Evolutionary conservation across 2,797 vertebrate genomes (phyloP).

Genomic region (Avahi laniger): DNA sequence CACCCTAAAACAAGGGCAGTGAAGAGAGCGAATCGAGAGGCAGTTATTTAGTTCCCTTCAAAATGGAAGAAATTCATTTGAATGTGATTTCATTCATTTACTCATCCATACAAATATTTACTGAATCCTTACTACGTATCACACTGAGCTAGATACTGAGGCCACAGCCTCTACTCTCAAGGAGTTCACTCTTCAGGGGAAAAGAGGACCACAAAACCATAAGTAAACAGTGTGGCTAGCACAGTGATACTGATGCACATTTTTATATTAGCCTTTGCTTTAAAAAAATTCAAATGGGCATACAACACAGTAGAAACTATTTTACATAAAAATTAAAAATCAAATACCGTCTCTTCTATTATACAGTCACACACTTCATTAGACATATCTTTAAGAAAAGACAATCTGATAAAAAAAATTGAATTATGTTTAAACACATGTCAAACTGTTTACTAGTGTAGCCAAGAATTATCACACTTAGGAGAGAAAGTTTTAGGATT

Average conservation of each 20-base stretch:
- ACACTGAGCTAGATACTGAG: not conserved
- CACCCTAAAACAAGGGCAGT: conserved; percentile 68
- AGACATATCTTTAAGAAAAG: conserved; percentile 66
- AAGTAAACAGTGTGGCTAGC: not conserved
- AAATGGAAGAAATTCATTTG: conserved; percentile 49
- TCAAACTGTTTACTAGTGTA: conserved; percentile 76
- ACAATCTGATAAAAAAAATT: conserved; percentile 56
- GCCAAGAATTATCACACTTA: conserved; percentile 67
- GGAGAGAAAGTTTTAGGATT: conserved; percentile 76
- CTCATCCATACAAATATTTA: conserved; percentile 48
- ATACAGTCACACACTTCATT: conserved; percentile 77
- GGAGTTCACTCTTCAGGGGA: not conserved
- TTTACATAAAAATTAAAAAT: conserved; percentile 68
- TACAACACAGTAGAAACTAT: conserved; percentile 57
- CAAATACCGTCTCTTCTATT: conserved; percentile 68
- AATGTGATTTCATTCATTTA: conserved; percentile 50
- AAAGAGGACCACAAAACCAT: not conserved
- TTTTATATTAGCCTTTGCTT: conserved; percentile 54
- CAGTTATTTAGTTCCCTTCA: conserved; percentile 6
- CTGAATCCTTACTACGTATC: not conserved
- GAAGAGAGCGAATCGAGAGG: conserved; percentile 32
- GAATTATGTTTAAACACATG: conserved; percentile 73
- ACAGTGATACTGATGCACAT: not conserved
- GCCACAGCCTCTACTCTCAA: not conserved
- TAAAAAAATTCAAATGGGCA: conserved; percentile 61